Evolutionary conservation across 2,113 vertebrate genomes (phyloP), one percentile per base, ranked within the genome.

Genomic region (Reinhardtius hippoglossoides): DNA sequence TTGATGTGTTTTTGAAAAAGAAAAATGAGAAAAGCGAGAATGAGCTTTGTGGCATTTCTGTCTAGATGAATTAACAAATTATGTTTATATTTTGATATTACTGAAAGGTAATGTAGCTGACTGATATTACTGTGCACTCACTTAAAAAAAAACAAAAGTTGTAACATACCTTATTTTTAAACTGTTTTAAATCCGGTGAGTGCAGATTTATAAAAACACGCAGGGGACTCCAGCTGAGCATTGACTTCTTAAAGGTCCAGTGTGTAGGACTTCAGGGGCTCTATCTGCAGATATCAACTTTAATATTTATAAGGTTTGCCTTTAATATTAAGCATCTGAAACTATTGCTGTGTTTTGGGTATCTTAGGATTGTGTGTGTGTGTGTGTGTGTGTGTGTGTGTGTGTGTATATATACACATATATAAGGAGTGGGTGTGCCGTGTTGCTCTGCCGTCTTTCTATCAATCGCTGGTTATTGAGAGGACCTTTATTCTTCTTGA

Each of bases 61-160:
- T 60, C 21, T 72, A 75, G 74, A 1, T 48, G 44, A 35, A 56
- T 24, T 62, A 80, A 79, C 56, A 74, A 57, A 80, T 78, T 65
- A 5, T 58, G 35, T 65, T 80, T 74, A 48, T 82, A 74, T 67
- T 82, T 86, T 79, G 2, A 76, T 67, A 78, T 52, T 44, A 69
- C 16, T 20, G 24, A 66, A 50, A 66, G 37, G 56, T 57, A 13
- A 71, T 74, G 54, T 80, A 87, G 74, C 78, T 2, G 46, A 76
- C 61, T 60, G 66, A 76, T 76, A 82, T 78, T 55, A 84, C 54
- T 71, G 86, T 82, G 70, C 54, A 69, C 54, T 58, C 2, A 21
- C 63, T 31, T 31, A 31, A 5, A 31, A 31, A 31, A 7, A 1
- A 7, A 31, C n/a, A n/a, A n/a, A n/a, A 31, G 31, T 31, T 31